A percentile compares a stretch with the other conserved stretches of the same genome.
phyloP scores from a whole-genome alignment of 2,797 vertebrate genomes.

The Micropoecilia bifurca region DNA sequence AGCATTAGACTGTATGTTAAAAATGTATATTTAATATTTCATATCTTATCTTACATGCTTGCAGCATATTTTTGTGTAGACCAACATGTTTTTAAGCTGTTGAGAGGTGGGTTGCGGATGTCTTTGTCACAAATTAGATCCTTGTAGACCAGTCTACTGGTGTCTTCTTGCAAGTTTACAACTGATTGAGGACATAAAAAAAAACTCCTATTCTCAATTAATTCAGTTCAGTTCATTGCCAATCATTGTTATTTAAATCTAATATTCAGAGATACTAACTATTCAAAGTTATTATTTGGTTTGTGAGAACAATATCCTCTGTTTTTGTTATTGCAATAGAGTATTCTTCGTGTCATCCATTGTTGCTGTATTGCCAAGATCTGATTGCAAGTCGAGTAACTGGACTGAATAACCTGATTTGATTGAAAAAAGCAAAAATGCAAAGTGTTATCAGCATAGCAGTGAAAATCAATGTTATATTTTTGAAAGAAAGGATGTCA shows the following conservation, averaged over 20 bases:
- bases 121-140: not conserved
- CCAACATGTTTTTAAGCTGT: not conserved
- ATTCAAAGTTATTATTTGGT: not conserved
- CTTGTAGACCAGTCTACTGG: not conserved
- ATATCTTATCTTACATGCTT: not conserved
- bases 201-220: not conserved
- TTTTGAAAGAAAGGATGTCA: not conserved
- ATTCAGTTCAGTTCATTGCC: not conserved
- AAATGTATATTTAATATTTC: not conserved
- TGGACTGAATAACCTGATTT: not conserved
- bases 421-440: not conserved
- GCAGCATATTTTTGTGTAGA: not conserved
- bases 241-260: not conserved
- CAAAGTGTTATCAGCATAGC: not conserved
- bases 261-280: not conserved
- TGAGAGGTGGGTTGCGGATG: not conserved
- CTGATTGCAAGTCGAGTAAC: not conserved
- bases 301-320: not conserved
- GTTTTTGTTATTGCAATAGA: not conserved
- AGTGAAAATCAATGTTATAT: not conserved
- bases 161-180: not conserved
- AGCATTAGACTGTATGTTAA: not conserved
- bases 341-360: not conserved
- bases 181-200: not conserved
- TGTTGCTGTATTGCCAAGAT: not conserved